Evolutionary conservation across 2,113 vertebrate species (phyloP).

Genomic region (Oreochromis aureus): DNA sequence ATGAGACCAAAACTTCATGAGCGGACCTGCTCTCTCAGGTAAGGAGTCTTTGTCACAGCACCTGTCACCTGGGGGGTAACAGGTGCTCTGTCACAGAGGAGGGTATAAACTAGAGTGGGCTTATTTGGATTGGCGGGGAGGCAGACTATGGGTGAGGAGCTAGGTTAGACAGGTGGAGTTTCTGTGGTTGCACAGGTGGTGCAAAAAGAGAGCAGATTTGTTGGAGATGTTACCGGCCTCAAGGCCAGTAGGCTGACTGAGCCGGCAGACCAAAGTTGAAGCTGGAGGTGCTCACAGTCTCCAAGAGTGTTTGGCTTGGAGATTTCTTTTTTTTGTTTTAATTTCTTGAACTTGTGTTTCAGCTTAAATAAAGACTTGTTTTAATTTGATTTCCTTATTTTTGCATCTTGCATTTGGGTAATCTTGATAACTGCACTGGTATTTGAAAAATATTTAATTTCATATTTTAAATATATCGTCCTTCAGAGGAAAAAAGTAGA

Average conservation of each 20-base stretch:
- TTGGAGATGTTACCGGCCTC: not conserved
- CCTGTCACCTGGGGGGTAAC: not conserved
- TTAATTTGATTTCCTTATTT: not conserved
- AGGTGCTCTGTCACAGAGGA: not conserved
- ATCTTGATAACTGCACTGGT: not conserved
- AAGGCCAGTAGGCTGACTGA: not conserved
- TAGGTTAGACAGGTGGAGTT: not conserved
- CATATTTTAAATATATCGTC: rapidly evolving
- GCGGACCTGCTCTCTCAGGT: not conserved
- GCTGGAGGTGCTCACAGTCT: not conserved
- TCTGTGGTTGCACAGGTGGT: not conserved
- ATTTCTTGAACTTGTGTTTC: not conserved
- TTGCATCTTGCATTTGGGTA: not conserved
- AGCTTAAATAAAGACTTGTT: not conserved
- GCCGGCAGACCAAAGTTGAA: not conserved
- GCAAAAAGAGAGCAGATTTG: not conserved
- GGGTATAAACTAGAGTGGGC: not conserved
- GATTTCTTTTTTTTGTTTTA: not conserved
- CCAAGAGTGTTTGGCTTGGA: rapidly evolving
- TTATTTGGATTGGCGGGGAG: rapidly evolving
- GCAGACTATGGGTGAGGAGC: not conserved
- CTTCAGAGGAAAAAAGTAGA: not conserved
- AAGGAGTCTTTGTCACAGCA: not conserved
- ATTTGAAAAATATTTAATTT: not conserved
- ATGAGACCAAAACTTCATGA: not conserved